Base-by-base conservation (phyloP, 2,888 invertebrate genomes). In the Drosophila falleni region DNA sequence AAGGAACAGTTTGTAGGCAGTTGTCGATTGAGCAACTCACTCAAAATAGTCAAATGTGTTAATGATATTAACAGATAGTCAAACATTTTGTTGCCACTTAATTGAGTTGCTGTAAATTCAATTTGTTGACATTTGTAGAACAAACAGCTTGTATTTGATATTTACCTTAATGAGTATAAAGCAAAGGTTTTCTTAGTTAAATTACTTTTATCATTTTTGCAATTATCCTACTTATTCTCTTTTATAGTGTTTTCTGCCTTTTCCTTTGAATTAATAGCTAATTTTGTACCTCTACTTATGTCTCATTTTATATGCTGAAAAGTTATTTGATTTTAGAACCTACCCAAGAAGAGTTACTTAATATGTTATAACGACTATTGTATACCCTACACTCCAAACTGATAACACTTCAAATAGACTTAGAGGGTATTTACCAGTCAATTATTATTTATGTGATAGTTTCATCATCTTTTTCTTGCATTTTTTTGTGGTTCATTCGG, bases 51-150 rank as follows among this genome's bases (percentile, higher is more conserved):
- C 46, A 16, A 39, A 50, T 29, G 66, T 71, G 87, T 79, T 87
- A 84, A 84, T 83, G 77, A 81, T 61, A 78, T 78, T 80, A 68
- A 65, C 60, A 69, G 69, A 66, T 70, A 70, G 73, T 68, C 67
- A 71, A 81, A 80, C 62, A 85, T 71, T 78, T 71, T 64, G 71
- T 61, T 33, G 74, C 51, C 71, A 67, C 71, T 71, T 71, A 81
- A 84, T 87, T 81, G 71, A 72, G 58, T 71, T 56, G 63, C 35
- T 58, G 70, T 35, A 56, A 77, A 65, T 70, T 53, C 37, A 46
- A 31, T 53, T 62, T 31, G 39, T 16, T 61, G 73, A 46, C 69
- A 56, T 55, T 69, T 76, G 59, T 65, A 64, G 46, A 60, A 60
- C 60, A 44, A 78, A 70, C 58, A 72, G 56, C 16, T 15, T n/a